phyloP scores from a whole-genome alignment of 2,888 invertebrate species.

The Glyphotaelius pellucidus region DNA sequence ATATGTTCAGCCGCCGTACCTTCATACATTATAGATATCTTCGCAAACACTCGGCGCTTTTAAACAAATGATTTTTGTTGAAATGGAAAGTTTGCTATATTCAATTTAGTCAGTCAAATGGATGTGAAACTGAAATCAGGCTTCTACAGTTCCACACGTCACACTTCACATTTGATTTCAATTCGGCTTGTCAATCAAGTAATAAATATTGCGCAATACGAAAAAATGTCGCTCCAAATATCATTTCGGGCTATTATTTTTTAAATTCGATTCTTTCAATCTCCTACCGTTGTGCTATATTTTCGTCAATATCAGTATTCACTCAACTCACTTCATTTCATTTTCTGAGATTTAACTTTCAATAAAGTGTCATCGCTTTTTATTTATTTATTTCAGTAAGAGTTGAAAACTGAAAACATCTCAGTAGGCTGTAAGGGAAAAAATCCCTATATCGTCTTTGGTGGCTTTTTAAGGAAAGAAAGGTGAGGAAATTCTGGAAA shows the following conservation, averaged over 20 bases:
- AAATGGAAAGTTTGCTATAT: constrained; percentile 10
- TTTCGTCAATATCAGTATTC: not conserved
- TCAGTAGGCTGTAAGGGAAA: too few species aligned
- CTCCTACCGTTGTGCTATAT: too few species aligned
- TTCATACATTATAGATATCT: not conserved
- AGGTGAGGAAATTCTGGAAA: too few species aligned
- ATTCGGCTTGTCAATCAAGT: not conserved
- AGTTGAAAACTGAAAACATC: too few species aligned
- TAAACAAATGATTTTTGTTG: constrained; percentile 2
- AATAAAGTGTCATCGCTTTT: not conserved
- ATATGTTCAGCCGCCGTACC: not conserved
- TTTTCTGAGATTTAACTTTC: too few species aligned
- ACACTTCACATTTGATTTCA: not conserved
- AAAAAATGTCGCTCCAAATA: not conserved
- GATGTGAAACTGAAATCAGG: not conserved
- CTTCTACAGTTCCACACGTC: not conserved
- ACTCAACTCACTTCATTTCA: not conserved
- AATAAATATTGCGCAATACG: not conserved
- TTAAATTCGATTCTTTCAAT: not conserved
- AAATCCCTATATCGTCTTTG: too few species aligned
- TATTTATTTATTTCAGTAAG: not conserved
- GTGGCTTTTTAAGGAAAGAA: too few species aligned
- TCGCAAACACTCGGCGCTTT: not conserved
- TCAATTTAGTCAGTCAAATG: not conserved
- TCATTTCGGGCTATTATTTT: not conserved